Percentiles rank a stretch among this genome's conserved stretches.
Conservation (phyloP, 2,113 vertebrate species). For the Accipiter virgatus region DNA sequence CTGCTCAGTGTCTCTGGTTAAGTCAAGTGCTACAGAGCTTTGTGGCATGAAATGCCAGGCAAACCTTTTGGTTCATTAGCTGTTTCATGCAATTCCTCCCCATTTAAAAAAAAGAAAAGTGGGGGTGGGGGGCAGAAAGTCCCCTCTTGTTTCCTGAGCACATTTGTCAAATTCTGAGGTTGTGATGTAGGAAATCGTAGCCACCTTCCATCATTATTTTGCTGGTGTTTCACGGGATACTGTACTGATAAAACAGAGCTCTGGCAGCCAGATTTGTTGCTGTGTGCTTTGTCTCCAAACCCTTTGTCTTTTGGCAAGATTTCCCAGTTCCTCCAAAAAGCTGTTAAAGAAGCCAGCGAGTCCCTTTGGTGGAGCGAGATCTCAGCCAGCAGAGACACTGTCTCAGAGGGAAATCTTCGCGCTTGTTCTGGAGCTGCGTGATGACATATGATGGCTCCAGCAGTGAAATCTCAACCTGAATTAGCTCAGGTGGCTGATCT, state of each 20-base stretch:
- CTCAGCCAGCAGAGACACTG: not conserved
- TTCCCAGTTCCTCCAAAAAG: not conserved
- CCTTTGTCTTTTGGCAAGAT: not conserved
- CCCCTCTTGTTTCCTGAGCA: not conserved
- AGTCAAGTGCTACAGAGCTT: not conserved
- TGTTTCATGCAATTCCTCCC: not conserved
- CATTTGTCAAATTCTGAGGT: not conserved
- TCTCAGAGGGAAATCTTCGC: accelerated
- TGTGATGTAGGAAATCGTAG: not conserved
- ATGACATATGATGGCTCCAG: not conserved
- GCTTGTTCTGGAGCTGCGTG: not conserved
- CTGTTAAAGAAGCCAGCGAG: not conserved
- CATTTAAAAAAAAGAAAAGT: not conserved
- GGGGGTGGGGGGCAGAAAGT: accelerated
- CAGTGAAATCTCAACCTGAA: not conserved
- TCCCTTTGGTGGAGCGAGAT: not conserved
- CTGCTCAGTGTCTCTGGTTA: not conserved
- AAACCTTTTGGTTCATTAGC: not conserved
- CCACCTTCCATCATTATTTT: not conserved
- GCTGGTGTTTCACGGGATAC: not conserved
- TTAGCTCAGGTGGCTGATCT: not conserved
- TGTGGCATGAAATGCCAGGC: not conserved
- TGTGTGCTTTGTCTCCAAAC: not conserved
- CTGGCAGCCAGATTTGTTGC: not conserved
- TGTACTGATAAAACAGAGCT: not conserved